Evolutionary conservation across 2,888 invertebrate genomes (phyloP).

Genomic region (Microctonus aethiopoides): DNA sequence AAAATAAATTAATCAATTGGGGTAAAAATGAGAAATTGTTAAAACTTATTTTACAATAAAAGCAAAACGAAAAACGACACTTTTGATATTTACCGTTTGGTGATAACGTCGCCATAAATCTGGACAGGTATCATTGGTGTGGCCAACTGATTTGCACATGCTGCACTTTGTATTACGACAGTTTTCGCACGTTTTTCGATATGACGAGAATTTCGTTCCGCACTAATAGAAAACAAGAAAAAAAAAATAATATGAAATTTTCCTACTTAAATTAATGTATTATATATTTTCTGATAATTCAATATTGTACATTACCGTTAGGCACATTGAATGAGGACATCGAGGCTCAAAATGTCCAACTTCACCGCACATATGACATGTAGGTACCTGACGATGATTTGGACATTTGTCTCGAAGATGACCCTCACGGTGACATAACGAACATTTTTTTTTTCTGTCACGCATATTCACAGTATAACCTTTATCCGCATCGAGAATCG

Average conservation of each 20-base stretch:
- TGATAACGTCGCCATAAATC: slow-evolving; percentile 83
- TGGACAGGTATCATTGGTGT: slow-evolving; percentile 74
- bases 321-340: slow-evolving; percentile 78
- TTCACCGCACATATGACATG: slow-evolving; percentile 78
- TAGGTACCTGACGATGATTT: slow-evolving; percentile 66
- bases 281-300: no score
- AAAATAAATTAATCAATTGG: neutral
- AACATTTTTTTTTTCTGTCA: slow-evolving; percentile 65
- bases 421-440: slow-evolving; percentile 74
- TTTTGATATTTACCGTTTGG: slow-evolving; percentile 71
- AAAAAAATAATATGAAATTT: neutral
- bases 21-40: neutral
- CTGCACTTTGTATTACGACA: slow-evolving; percentile 70
- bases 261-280: no score
- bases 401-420: slow-evolving; percentile 74
- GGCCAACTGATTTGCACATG: slow-evolving; percentile 75
- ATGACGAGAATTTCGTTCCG: slow-evolving; percentile 66
- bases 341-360: slow-evolving; percentile 74
- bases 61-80: neutral
- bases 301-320: slow-evolving; percentile 70
- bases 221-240: slow-evolving; percentile 69
- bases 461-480: neutral
- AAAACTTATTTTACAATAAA: neutral
- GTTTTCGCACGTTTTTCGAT: slow-evolving; percentile 69
- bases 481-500: slow-evolving; percentile 55